Percentiles rank a stretch among this genome's conserved stretches.
phyloP scores from a whole-genome alignment of 2,797 vertebrate genomes.

The Ambastaia sidthimunki region DNA sequence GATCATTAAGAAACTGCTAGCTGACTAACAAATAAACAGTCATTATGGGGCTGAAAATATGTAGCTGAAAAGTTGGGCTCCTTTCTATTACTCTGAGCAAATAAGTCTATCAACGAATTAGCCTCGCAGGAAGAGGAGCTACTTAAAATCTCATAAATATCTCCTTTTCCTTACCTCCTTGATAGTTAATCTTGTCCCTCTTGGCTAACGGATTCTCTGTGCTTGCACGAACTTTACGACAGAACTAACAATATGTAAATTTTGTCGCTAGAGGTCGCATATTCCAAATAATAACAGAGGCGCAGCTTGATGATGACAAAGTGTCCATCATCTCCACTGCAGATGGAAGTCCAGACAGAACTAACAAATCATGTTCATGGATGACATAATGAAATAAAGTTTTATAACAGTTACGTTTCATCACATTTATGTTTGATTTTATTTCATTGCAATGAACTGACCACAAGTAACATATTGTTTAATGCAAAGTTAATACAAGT shows the following conservation, averaged over 20 bases:
- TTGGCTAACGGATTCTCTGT: conserved; percentile 59
- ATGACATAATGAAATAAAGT: too few relatives aligned
- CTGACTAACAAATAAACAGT: conserved; percentile 72
- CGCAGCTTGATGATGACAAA: too few relatives aligned
- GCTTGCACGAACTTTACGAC: conserved; percentile 52
- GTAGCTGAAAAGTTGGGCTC: conserved; percentile 76
- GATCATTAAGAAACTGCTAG: conserved; percentile 65
- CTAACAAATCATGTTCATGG: too few relatives aligned
- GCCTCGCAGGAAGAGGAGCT: conserved; percentile 69
- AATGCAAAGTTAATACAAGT: too few relatives aligned
- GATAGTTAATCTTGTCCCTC: conserved; percentile 62
- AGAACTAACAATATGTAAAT: not conserved
- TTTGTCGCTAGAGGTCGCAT: too few relatives aligned
- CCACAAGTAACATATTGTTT: too few relatives aligned
- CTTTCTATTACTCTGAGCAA: conserved; percentile 73
- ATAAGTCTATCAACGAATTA: conserved; percentile 75
- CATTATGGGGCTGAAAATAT: conserved; percentile 62
- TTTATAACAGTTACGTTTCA: too few relatives aligned
- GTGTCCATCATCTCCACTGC: too few relatives aligned
- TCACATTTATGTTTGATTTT: too few relatives aligned
- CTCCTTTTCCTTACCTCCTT: conserved; percentile 73
- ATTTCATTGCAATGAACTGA: too few relatives aligned
- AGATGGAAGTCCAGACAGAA: too few relatives aligned
- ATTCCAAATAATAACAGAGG: too few relatives aligned
- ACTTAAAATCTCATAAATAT: conserved; percentile 79